Evolutionary conservation across 2,888 invertebrate genomes (phyloP).

Genomic region (Papilio demoleus): DNA sequence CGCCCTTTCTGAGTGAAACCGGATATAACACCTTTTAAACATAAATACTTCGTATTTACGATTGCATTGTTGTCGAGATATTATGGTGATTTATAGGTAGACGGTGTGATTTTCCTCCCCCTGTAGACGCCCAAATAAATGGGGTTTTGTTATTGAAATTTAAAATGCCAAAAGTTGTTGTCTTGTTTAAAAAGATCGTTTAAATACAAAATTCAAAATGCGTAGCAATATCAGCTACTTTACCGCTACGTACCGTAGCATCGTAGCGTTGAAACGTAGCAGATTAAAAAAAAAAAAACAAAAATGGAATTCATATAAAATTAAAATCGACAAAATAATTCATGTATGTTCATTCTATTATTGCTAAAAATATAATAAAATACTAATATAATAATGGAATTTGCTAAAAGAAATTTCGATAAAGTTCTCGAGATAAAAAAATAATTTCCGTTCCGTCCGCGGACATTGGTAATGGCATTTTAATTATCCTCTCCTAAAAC

Average conservation of each 20-base stretch:
- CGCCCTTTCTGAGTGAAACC: background rate
- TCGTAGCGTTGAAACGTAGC: too few relatives aligned
- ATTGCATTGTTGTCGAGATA: background rate
- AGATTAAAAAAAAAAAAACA: too few relatives aligned
- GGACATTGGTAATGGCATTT: constrained; percentile 36
- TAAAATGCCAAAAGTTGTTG: background rate
- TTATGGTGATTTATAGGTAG: background rate
- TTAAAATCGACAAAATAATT: background rate
- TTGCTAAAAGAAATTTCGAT: constrained; percentile 23
- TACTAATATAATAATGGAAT: constrained; percentile 20
- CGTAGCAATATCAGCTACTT: background rate
- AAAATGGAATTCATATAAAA: background rate
- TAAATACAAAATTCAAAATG: background rate
- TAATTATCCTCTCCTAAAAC: constrained; percentile 31
- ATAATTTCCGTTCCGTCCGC: constrained; percentile 30
- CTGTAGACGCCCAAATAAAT: background rate
- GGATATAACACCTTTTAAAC: constrained; percentile 1
- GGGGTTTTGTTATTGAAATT: background rate
- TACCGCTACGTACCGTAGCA: too few relatives aligned
- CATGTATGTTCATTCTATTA: too few relatives aligned
- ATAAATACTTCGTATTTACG: background rate
- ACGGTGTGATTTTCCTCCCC: background rate
- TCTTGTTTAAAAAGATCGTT: background rate
- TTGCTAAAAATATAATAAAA: background rate
- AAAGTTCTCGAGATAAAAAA: constrained; percentile 28